phyloP scores from a whole-genome alignment of 2,113 vertebrate species.

The Sinocyclocheilus grahami region DNA sequence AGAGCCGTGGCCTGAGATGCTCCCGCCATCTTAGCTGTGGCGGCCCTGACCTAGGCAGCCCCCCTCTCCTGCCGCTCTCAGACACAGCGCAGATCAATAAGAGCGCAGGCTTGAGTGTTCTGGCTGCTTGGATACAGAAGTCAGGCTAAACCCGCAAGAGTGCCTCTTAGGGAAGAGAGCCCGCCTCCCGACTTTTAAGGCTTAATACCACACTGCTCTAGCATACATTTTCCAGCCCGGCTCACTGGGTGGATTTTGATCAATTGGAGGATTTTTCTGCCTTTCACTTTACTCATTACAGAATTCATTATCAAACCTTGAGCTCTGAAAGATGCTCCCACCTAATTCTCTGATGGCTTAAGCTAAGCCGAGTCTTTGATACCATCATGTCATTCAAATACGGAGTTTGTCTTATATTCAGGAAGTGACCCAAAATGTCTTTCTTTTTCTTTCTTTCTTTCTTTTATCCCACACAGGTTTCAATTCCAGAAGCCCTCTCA shows the following conservation, averaged over 20 bases:
- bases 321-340: slow-evolving; percentile 8
- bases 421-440: neutral
- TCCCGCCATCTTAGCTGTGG: slow-evolving; percentile 77
- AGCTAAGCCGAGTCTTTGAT: slow-evolving; percentile 30
- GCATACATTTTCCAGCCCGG: slow-evolving; percentile 32
- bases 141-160: slow-evolving; percentile 46
- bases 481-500: slow-evolving; percentile 88
- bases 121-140: slow-evolving; percentile 54
- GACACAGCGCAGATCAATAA: slow-evolving; percentile 55
- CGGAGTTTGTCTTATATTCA: slow-evolving; percentile 13
- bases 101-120: slow-evolving; percentile 54
- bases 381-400: slow-evolving; percentile 12
- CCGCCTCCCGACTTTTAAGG: slow-evolving; percentile 42
- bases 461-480: slow-evolving; percentile 64
- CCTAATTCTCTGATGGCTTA: slow-evolving; percentile 23
- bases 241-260: slow-evolving; percentile 33
- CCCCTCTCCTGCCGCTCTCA: slow-evolving; percentile 49
- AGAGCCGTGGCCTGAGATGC: slow-evolving; percentile 70
- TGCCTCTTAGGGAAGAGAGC: slow-evolving; percentile 40
- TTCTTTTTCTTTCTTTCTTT: neutral
- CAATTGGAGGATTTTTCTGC: slow-evolving; percentile 31
- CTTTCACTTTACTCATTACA: slow-evolving; percentile 25
- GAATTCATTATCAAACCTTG: slow-evolving; percentile 29
- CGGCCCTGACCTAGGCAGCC: slow-evolving; percentile 70
- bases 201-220: slow-evolving; percentile 25